These are phyloP conservation scores for Sitophilus oryzae DNA, from an alignment of 1,140 invertebrate species.

Conservation along the genomic window DNA sequence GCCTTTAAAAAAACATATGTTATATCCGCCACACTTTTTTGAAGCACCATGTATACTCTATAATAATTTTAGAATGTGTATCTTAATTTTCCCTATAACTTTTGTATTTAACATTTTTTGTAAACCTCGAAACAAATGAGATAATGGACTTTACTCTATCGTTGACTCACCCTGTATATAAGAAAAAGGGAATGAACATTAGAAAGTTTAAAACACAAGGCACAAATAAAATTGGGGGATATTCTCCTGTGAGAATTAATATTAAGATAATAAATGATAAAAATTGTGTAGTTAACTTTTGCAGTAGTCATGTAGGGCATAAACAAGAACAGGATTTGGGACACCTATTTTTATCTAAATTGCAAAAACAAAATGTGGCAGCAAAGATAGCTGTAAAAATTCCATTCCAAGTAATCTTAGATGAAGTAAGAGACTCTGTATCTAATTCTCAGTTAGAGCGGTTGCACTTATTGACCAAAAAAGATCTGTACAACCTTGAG, in stretches of 20 bases:
- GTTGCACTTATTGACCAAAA: constrained; percentile 15
- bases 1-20: too few relatives aligned
- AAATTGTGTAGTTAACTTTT: constrained; percentile 3
- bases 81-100: too few relatives aligned
- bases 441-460: constrained; percentile 6
- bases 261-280: background rate
- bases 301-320: constrained; percentile 20
- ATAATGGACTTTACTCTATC: too few relatives aligned
- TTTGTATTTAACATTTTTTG: too few relatives aligned
- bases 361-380: constrained; percentile 14
- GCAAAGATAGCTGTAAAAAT: constrained; percentile 21
- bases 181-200: constrained; percentile 2
- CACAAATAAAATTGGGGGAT: constrained; percentile 13
- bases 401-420: constrained; percentile 19
- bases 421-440: constrained; percentile 16
- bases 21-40: too few relatives aligned
- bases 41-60: too few relatives aligned
- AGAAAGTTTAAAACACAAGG: constrained; percentile 13
- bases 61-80: too few relatives aligned
- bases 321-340: constrained; percentile 17
- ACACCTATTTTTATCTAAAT: constrained; percentile 10
- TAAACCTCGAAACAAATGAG: too few relatives aligned
- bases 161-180: too few relatives aligned
- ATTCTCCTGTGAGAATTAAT: constrained; percentile 4
- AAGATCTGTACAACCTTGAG: constrained; percentile 23